Base-by-base conservation (phyloP, 2,797 vertebrate species). In the Chiroxiphia lanceolata region DNA sequence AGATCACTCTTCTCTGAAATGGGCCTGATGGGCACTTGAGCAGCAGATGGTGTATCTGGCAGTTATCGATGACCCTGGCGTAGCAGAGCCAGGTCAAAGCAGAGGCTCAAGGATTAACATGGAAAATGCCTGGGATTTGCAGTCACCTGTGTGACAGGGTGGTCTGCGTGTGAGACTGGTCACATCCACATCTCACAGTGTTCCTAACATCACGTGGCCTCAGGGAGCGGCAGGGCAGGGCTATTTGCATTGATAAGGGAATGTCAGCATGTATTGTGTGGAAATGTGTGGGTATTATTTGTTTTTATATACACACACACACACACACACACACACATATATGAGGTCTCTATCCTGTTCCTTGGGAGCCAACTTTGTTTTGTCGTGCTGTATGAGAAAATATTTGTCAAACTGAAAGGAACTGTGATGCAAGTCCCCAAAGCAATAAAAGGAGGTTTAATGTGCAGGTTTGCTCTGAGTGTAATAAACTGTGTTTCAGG, bases 331-430 rank as follows among this genome's bases (percentile, higher is more conserved):
- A 16, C 0, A 33, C 0, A 13, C 25, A 8, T 21, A 4, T 27
- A 13, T 59, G 33, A 59, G 47, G 72, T 53, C 54, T 87, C 74
- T 54, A 0, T 53, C 8, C 31, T 81, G 7, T 77, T 93, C 48
- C 40, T 75, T 6, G 5, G 25, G n/a, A 84, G 27, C 42, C 40
- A 81, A 9, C 42, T 88, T 57, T 34, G 23, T 83, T 90, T 67
- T 54, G n/a, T 65, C 36, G n/a, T 83, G 42, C 47, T 82, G 23
- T 31, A 34, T n/a, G 70, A 91, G 67, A 59, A 71, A 45, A 26
- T 44, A 56, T 57, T 93, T 95, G 70, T 80, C 86, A 75, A 40
- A 54, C 48, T 69, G 79, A 88, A 87, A 79, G 76, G 79, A 93
- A 47, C 21, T 0, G 11, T 53, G 59, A 50, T 82, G 70, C 51